phyloP scores from a whole-genome alignment of 1,140 invertebrate species.

The Monomorium pharaonis region DNA sequence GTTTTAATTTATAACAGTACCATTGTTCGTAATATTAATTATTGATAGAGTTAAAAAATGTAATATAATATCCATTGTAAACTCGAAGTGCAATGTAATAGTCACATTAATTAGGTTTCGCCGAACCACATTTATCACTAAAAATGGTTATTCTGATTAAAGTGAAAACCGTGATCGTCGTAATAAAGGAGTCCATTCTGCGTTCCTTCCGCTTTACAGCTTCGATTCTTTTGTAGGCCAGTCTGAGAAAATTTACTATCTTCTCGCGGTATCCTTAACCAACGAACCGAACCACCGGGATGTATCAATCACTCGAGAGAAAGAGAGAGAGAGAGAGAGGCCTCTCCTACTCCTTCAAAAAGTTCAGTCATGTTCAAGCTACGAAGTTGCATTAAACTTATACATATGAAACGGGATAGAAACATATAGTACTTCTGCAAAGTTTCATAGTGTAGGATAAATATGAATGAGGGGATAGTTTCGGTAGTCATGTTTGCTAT shows the following conservation, averaged over 20 bases:
- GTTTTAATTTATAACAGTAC: background rate
- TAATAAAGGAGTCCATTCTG: slow-evolving; percentile 10
- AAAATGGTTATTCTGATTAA: background rate
- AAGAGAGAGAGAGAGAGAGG: no score
- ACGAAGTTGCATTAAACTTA: slow-evolving; percentile 53
- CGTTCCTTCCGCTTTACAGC: slow-evolving; percentile 31
- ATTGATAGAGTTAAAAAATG: background rate
- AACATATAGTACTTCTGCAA: background rate
- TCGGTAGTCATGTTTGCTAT: background rate
- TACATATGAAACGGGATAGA: slow-evolving; percentile 62
- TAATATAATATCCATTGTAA: background rate
- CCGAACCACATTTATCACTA: background rate
- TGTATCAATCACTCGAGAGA: slow-evolving; percentile 68
- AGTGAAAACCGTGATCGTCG: slow-evolving; percentile 11
- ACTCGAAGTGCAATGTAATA: background rate
- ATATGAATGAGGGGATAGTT: slow-evolving; percentile 17
- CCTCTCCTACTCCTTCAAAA: slow-evolving; percentile 11
- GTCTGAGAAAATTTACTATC: slow-evolving; percentile 52
- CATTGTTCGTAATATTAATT: background rate
- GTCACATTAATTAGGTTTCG: slow-evolving; percentile 5
- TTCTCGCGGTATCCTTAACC: slow-evolving; percentile 30
- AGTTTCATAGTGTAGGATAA: background rate
- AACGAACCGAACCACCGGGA: slow-evolving; percentile 54
- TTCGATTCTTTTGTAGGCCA: slow-evolving; percentile 9
- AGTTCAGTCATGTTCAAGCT: slow-evolving; percentile 44